Evolutionary conservation across 2,113 vertebrate genomes (phyloP).

Genomic region (Brachyhypopomus occidentalis): DNA sequence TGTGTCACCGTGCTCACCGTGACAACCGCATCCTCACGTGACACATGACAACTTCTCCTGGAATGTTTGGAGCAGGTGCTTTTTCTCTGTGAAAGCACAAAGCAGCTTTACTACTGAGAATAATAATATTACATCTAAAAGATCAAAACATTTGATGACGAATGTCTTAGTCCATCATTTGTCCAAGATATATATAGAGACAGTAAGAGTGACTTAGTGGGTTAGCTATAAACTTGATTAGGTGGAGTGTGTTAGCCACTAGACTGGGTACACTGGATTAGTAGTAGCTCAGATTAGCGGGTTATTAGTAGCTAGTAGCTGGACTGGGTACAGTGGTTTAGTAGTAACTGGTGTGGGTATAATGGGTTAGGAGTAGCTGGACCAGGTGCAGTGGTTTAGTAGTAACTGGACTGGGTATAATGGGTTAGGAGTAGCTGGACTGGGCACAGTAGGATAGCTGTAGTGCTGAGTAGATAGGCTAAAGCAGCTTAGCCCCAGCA

Average conservation of each 20-base stretch:
- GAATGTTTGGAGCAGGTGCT: neutral
- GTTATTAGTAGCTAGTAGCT: neutral
- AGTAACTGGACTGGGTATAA: neutral
- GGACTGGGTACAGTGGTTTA: neutral
- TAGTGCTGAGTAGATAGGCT: neutral
- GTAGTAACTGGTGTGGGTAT: neutral
- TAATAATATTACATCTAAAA: neutral
- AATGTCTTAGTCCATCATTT: neutral
- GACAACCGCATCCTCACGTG: neutral
- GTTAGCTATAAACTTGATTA: neutral
- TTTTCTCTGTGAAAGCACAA: neutral
- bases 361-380: neutral
- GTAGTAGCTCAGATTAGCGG: neutral
- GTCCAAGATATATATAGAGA: neutral
- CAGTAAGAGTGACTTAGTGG: neutral
- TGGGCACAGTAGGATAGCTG: neutral
- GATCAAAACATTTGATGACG: neutral
- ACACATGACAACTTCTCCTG: neutral
- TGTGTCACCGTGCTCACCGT: neutral
- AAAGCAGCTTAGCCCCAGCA: neutral
- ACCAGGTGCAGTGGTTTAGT: neutral
- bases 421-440: neutral
- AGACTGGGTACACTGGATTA: neutral
- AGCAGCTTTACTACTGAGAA: neutral
- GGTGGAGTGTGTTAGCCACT: neutral